phyloP scores from a whole-genome alignment of 1,140 invertebrate species.

The Brachionus paranguensis region DNA sequence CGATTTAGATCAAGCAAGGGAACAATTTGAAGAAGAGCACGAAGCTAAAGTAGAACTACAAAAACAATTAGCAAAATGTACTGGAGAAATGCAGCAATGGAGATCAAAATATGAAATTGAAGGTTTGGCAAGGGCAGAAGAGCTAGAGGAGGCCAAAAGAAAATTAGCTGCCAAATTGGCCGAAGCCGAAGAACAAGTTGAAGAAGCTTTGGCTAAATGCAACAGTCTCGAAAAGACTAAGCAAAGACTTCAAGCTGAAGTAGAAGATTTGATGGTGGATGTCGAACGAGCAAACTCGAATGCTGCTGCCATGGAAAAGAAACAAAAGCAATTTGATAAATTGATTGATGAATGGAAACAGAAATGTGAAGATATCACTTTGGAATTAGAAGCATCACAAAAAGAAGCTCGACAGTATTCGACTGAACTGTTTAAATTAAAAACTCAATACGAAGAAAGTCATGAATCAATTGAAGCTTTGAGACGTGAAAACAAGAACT shows the following conservation, averaged over 20 bases:
- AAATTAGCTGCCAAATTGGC: slow-evolving; percentile 96
- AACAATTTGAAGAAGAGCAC: slow-evolving; percentile 76
- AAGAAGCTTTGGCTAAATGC: slow-evolving; percentile 88
- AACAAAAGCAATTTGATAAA: slow-evolving; percentile 91
- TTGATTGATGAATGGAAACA: slow-evolving; percentile 99
- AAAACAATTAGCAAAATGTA: slow-evolving; percentile 66
- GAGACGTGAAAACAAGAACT: slow-evolving; percentile 97
- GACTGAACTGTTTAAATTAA: slow-evolving; percentile 87
- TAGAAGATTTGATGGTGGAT: slow-evolving; percentile 95
- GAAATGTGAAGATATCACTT: slow-evolving; percentile 91
- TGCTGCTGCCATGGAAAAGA: slow-evolving; percentile 93
- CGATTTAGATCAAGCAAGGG: slow-evolving; percentile 91
- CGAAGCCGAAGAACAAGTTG: slow-evolving; percentile 78
- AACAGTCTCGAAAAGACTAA: slow-evolving; percentile 94
- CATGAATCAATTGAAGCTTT: slow-evolving; percentile 92
- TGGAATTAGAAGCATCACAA: slow-evolving; percentile 93
- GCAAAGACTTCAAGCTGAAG: slow-evolving; percentile 85
- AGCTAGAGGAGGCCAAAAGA: slow-evolving; percentile 96
- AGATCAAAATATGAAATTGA: slow-evolving; percentile 45
- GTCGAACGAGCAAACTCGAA: slow-evolving; percentile 74
- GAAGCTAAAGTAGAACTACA: slow-evolving; percentile 89
- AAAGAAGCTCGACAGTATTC: slow-evolving; percentile 98
- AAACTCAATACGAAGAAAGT: slow-evolving; percentile 90
- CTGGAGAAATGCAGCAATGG: slow-evolving; percentile 69
- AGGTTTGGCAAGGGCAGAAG: slow-evolving; percentile 72